Base-by-base conservation (phyloP, 2,888 invertebrate species). In the Ochropleura leucogaster region DNA sequence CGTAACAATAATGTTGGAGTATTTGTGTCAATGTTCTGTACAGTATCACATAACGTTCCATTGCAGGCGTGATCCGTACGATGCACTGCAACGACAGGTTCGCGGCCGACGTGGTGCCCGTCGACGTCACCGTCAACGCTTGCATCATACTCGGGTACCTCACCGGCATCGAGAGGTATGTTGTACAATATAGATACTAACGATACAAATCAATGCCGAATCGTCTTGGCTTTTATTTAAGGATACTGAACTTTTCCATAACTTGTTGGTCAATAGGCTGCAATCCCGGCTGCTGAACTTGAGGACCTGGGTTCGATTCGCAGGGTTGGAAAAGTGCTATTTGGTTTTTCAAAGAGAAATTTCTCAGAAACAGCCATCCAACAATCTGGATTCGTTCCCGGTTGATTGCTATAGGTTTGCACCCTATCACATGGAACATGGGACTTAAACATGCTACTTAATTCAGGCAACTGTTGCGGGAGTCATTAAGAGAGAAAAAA, bases 41-140 rank as follows among this genome's bases (percentile, higher is more conserved):
- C 30, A 57, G 30, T 30, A 30, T 14, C 3, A 57, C 8, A 12
- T 12, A 46, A n/a, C n/a, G n/a, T n/a, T n/a, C n/a, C 66, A 7
- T 49, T 9, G 30, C 72, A 96, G 96, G 97, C 55, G 98, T 99
- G 0, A 97, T 99, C 49, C 97, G 99, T 2, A 97, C 98, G 0
- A 98, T 99, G 98, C 98, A 98, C 82, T 98, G 98, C 89, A 96
- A 97, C 62, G 95, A 96, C 0, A 90, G 96, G 3, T 97, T 97
- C 80, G 88, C 94, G 0, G 97, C 98, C 0, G 98, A 98, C 85
- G 93, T 98, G 0, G 97, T 98, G 2, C 98, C 98, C 0, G 98
- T 98, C 0, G 98, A 98, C 89, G 94, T 97, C 78, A 97, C 97
- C 0, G 98, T 98, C 53, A 99, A 99, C 90, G 98, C 97, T 18